Conservation (phyloP, 30 jellyfish, hydroid and myxozoan genomes). For the Calvadosia cruxmelitensis region DNA sequence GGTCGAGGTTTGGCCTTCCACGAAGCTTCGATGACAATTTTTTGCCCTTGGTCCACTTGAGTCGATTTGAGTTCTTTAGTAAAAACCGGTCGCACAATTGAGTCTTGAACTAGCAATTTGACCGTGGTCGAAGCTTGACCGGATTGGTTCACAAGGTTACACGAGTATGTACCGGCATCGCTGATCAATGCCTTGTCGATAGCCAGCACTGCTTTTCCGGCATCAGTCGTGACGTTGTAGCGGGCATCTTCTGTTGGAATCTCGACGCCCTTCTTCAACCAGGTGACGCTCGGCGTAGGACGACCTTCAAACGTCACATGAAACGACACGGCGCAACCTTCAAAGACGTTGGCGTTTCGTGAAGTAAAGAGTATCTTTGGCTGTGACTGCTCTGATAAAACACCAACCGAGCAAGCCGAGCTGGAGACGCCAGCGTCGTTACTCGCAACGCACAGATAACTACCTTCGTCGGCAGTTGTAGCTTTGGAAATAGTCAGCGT, state of each 20-base stretch:
- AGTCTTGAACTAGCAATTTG: constrained; percentile 54
- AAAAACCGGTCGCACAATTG: constrained; percentile 48
- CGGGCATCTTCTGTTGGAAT: constrained; percentile 10
- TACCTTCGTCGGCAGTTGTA: constrained; percentile 44
- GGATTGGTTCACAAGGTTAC: constrained; percentile 44
- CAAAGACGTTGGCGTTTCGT: constrained; percentile 29
- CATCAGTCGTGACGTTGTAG: constrained; percentile 41
- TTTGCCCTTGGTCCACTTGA: constrained; percentile 33
- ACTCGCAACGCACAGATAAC: constrained; percentile 46
- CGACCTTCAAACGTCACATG: constrained; percentile 70
- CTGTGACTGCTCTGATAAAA: constrained; percentile 43
- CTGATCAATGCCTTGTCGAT: constrained; percentile 21
- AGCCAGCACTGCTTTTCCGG: constrained; percentile 34
- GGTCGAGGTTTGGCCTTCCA: constrained; percentile 78
- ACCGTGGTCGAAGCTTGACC: constrained; percentile 60
- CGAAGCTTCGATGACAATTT: constrained; percentile 32
- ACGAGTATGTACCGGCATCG: constrained; percentile 58
- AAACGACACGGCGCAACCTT: constrained; percentile 50
- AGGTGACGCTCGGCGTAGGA: constrained; percentile 67
- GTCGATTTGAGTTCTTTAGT: constrained; percentile 32
- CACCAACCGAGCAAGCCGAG: constrained; percentile 27
- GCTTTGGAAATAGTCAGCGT: constrained; percentile 42
- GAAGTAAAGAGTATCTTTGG: constrained; percentile 70
- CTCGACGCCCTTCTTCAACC: constrained; percentile 57
- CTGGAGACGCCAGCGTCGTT: constrained; percentile 69